Conservation (phyloP, 2,113 vertebrate species). For the Neomonachus schauinslandi region DNA sequence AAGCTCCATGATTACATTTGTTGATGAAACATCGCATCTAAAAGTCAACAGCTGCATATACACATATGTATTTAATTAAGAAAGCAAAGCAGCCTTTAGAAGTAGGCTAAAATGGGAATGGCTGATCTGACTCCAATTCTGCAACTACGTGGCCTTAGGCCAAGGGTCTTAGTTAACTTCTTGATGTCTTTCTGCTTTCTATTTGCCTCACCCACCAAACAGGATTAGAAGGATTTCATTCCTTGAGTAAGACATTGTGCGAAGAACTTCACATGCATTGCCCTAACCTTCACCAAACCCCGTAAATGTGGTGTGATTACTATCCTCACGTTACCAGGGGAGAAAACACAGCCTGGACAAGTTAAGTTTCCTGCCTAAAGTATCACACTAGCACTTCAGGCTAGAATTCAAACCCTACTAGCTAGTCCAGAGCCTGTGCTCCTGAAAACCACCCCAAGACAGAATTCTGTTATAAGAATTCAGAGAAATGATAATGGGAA, state of each 20-base stretch:
- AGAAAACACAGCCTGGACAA: neutral
- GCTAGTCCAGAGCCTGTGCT: neutral
- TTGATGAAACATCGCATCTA: constrained; percentile 43
- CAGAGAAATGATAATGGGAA: neutral
- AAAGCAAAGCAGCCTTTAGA: neutral
- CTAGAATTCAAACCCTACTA: neutral
- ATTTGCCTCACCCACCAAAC: neutral
- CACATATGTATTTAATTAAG: constrained; percentile 4
- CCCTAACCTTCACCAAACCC: neutral
- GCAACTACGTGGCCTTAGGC: neutral
- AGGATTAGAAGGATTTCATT: neutral
- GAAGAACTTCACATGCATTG: neutral
- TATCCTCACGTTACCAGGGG: neutral
- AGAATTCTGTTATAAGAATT: neutral
- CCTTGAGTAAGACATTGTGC: neutral
- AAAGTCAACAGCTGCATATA: constrained; percentile 8
- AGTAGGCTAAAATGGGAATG: neutral
- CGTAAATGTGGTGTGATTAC: neutral
- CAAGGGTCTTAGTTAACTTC: constrained; percentile 10
- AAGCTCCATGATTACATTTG: constrained; percentile 33
- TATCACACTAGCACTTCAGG: neutral
- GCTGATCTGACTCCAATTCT: neutral
- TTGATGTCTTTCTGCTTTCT: neutral
- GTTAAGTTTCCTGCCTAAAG: neutral
- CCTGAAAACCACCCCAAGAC: neutral